These are phyloP conservation scores for Geodia barretti DNA, from an alignment of 37 sponge, comb jelly and placozoan genomes.

Conservation along the genomic window DNA sequence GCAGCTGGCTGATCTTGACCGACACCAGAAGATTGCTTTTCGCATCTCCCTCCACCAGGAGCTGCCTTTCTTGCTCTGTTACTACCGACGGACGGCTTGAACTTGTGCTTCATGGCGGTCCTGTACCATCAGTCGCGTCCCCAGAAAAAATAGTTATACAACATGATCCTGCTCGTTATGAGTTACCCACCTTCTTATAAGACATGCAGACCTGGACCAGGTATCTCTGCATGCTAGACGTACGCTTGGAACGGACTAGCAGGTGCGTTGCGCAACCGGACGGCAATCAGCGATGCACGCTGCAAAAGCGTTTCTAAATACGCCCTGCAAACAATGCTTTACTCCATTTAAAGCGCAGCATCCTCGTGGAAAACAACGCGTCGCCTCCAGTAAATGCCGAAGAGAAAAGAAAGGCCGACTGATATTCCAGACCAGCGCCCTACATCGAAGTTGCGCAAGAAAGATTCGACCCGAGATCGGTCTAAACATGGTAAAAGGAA, in stretches of 20 bases:
- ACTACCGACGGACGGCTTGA: conserved; percentile 35
- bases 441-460: neutral
- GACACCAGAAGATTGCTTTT: neutral
- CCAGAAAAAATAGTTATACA: too few species aligned
- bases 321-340: too few species aligned
- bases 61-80: conserved; percentile 6
- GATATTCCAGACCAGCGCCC: neutral
- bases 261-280: too few species aligned
- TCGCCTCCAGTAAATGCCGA: neutral
- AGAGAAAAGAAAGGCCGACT: neutral
- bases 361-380: neutral
- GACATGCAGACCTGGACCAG: too few species aligned
- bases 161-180: too few species aligned
- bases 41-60: neutral
- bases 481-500: neutral
- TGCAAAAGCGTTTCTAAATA: too few species aligned
- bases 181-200: too few species aligned
- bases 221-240: neutral
- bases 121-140: too few species aligned
- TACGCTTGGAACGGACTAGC: too few species aligned
- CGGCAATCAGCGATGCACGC: too few species aligned
- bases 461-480: neutral
- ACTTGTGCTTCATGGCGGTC: conserved; percentile 26
- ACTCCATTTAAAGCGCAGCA: conserved; percentile 32
- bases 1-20: too few species aligned